Evolutionary conservation across 2,797 vertebrate genomes (phyloP).

Genomic region (Sebastes matsubarae): DNA sequence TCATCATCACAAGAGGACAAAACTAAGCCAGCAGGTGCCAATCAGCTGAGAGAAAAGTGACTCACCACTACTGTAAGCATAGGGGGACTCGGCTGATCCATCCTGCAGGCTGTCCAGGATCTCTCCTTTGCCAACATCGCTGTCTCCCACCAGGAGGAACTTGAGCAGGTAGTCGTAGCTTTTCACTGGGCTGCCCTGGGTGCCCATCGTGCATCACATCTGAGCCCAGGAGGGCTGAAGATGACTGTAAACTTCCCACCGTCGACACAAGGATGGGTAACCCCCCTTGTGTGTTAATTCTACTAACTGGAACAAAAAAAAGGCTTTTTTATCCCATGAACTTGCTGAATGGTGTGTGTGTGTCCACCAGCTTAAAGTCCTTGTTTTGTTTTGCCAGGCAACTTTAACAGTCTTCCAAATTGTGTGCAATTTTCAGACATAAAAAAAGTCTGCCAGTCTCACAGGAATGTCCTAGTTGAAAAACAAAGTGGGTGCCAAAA

Average conservation of each 20-base stretch:
- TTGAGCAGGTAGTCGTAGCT: constrained; percentile 99
- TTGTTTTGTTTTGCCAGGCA: neutral
- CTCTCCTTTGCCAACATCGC: constrained; percentile 97
- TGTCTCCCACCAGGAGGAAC: constrained; percentile 97
- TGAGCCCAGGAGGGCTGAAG: constrained; percentile 20
- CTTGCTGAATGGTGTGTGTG: neutral
- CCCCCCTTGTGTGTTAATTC: neutral
- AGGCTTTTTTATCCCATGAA: constrained; percentile 49
- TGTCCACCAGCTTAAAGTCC: constrained; percentile 7
- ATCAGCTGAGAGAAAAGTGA: constrained; percentile 39
- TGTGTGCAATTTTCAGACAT: neutral
- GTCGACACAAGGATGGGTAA: neutral
- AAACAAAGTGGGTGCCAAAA: constrained; percentile 14
- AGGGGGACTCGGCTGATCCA: constrained; percentile 94
- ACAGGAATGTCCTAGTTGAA: constrained; percentile 1
- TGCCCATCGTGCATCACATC: constrained; percentile 85
- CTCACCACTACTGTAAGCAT: constrained; percentile 97
- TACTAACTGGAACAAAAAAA: constrained; percentile 16
- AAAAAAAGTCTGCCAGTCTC: neutral
- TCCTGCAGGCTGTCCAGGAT: constrained; percentile 98
- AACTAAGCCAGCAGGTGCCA: constrained; percentile 1
- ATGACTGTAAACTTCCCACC: neutral
- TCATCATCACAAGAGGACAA: neutral
- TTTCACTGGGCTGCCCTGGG: constrained; percentile 97
- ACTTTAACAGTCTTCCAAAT: neutral